phyloP scores from a whole-genome alignment of 1,140 invertebrate genomes.

The Drosophila kanapiae region DNA sequence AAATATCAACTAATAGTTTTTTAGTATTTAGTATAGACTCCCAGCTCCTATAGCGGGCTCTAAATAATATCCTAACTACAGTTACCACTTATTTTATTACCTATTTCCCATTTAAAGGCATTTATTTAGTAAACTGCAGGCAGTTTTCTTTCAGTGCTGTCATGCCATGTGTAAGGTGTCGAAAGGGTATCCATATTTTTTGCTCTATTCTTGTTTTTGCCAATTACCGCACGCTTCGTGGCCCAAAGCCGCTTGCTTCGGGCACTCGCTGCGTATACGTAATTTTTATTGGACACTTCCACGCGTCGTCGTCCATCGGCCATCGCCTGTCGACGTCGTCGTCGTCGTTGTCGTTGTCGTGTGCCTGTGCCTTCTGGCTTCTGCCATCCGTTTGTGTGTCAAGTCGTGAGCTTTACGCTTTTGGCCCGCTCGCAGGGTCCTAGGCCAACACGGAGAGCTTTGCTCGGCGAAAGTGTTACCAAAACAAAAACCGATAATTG shows the following conservation, averaged over 20 bases:
- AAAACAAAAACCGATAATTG: conserved; percentile 82
- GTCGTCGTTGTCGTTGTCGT: conserved; percentile 17
- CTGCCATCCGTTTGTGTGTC: conserved; percentile 49
- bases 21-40: background rate
- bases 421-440: conserved; percentile 58
- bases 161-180: conserved; percentile 12
- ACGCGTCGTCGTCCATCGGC: conserved; percentile 64
- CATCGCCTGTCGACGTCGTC: conserved; percentile 11
- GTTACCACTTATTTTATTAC: background rate
- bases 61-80: background rate
- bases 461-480: conserved; percentile 66
- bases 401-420: conserved; percentile 53
- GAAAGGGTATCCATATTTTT: conserved; percentile 24
- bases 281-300: conserved; percentile 78
- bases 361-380: conserved; percentile 3
- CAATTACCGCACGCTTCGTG: conserved; percentile 73
- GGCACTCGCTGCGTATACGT: conserved; percentile 68
- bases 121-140: background rate
- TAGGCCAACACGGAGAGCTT: conserved; percentile 78
- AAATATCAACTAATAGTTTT: background rate
- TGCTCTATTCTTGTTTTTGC: conserved; percentile 23
- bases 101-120: background rate
- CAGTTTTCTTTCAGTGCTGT: conserved; percentile 2
- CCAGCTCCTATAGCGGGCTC: too few relatives aligned
- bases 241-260: conserved; percentile 44